Conservation (phyloP, 2,888 invertebrate genomes). For the Scaptomyza caliginosa region DNA sequence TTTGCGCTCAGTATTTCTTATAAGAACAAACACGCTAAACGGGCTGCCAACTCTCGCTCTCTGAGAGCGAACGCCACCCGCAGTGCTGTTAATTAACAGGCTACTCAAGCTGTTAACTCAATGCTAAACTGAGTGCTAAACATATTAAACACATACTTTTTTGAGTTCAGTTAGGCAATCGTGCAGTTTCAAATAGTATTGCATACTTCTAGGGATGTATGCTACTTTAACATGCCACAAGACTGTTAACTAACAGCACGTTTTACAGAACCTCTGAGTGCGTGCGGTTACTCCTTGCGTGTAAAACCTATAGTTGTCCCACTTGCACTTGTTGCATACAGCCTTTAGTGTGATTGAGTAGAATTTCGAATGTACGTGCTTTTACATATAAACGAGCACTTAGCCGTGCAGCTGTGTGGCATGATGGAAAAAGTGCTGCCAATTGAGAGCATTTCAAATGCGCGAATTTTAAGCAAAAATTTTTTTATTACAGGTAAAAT, state of each 20-base stretch:
- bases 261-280: slow-evolving; percentile 21
- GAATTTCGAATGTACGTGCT: slow-evolving; percentile 22
- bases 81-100: slow-evolving; percentile 41
- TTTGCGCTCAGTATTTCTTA: slow-evolving; percentile 60
- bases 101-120: slow-evolving; percentile 38
- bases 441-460: slow-evolving; percentile 36
- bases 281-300: background rate
- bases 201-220: slow-evolving; percentile 49
- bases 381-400: slow-evolving; percentile 12
- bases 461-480: slow-evolving; percentile 10
- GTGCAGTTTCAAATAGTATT: slow-evolving; percentile 5
- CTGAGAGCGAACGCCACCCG: slow-evolving; percentile 32
- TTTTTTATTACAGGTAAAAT: slow-evolving; percentile 1
- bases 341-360: slow-evolving; percentile 9
- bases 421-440: slow-evolving; percentile 46
- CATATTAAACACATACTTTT: background rate
- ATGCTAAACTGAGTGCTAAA: slow-evolving; percentile 20
- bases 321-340: slow-evolving; percentile 35
- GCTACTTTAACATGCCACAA: slow-evolving; percentile 24
- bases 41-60: slow-evolving; percentile 15
- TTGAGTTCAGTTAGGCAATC: slow-evolving; percentile 19
- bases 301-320: slow-evolving; percentile 31
- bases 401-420: slow-evolving; percentile 10
- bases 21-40: slow-evolving; percentile 53
- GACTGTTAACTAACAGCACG: slow-evolving; percentile 13